A percentile compares a stretch with the other conserved stretches of the same genome.
Evolutionary conservation across 2,797 vertebrate species (phyloP).

Genomic region (Acrocephalus scirpaceus): DNA sequence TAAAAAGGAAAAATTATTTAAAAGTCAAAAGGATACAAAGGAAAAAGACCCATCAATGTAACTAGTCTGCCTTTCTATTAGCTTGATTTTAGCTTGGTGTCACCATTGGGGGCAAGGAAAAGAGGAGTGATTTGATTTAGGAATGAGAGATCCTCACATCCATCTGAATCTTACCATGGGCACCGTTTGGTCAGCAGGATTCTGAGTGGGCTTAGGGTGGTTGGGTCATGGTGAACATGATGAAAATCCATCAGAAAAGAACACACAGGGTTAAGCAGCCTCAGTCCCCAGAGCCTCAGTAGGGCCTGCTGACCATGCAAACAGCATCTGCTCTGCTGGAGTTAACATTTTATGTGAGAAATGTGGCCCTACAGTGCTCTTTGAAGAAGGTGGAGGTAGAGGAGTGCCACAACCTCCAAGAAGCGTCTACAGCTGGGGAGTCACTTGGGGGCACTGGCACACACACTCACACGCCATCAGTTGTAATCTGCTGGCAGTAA

Average conservation of each 20-base stretch:
- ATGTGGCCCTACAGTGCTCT: too few relatives aligned
- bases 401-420: too few relatives aligned
- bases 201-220: not conserved
- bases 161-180: not conserved
- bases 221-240: not conserved
- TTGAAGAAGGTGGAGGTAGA: not conserved
- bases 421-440: too few relatives aligned
- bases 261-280: fast-evolving
- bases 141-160: not conserved
- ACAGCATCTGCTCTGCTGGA: not conserved
- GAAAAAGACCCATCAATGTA: not conserved
- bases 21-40: not conserved
- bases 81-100: not conserved
- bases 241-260: not conserved
- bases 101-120: not conserved
- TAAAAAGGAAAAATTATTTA: not conserved
- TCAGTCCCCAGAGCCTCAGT: not conserved
- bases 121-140: not conserved
- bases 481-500: too few relatives aligned
- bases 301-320: not conserved
- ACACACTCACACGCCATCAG: too few relatives aligned
- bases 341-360: not conserved
- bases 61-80: not conserved
- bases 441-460: too few relatives aligned
- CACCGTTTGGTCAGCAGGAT: not conserved